Conservation (phyloP, 2,797 vertebrate genomes). For the Ptychobarbus kaznakovi region DNA sequence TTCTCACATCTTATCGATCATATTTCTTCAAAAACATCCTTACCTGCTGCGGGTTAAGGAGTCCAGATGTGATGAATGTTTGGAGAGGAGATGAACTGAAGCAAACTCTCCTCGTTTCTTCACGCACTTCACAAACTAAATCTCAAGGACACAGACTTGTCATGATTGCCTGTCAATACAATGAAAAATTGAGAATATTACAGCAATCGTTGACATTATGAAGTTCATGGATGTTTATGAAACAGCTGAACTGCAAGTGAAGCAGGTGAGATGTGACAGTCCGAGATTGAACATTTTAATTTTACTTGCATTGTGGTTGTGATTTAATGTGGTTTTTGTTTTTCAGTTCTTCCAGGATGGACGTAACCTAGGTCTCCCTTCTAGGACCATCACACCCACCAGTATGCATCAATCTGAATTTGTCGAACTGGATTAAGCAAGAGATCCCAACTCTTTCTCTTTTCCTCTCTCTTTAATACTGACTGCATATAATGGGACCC, state of each 20-base stretch:
- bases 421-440: background rate
- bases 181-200: constrained; percentile 3
- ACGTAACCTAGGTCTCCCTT: background rate
- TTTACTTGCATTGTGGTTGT: background rate
- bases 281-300: background rate
- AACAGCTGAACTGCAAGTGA: background rate
- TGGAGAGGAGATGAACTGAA: constrained; percentile 12
- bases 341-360: constrained; percentile 14
- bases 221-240: constrained; percentile 9
- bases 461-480: background rate
- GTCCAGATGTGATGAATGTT: constrained; percentile 32
- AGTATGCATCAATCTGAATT: background rate
- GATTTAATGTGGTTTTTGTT: background rate
- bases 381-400: constrained; percentile 21
- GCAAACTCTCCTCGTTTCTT: background rate
- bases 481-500: background rate
- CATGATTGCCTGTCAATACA: constrained; percentile 4
- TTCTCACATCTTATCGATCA: constrained; percentile 21
- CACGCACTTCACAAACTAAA: constrained; percentile 29
- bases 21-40: constrained; percentile 16
- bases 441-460: constrained; percentile 12
- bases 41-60: background rate
- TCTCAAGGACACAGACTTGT: constrained; percentile 17
- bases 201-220: background rate
- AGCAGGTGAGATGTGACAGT: background rate